These are phyloP conservation scores for Panonychus citri DNA, from an alignment of 1,140 invertebrate species.

Conservation along the genomic window DNA sequence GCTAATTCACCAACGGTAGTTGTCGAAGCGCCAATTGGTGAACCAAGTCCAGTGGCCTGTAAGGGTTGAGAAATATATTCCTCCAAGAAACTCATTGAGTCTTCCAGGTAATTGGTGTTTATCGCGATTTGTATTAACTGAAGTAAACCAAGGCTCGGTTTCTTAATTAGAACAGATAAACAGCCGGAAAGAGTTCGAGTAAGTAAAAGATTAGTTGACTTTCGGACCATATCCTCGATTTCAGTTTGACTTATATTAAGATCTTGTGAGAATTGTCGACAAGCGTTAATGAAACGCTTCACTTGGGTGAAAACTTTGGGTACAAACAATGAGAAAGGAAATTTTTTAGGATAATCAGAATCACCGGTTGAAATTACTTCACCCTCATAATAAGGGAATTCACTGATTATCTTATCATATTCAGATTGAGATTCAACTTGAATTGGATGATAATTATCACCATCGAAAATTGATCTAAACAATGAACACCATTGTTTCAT, in stretches of 20 bases:
- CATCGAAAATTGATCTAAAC: conserved; percentile 76
- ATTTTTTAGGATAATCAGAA: conserved; percentile 49
- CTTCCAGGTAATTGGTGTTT: conserved; percentile 89
- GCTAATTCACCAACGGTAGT: background rate
- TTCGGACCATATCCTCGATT: conserved; percentile 83
- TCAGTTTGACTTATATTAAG: conserved; percentile 63
- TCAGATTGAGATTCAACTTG: conserved; percentile 54
- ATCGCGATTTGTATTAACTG: conserved; percentile 82
- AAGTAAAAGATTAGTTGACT: conserved; percentile 77
- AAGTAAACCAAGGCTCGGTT: conserved; percentile 60
- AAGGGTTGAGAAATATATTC: conserved; percentile 51
- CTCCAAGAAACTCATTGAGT: conserved; percentile 79
- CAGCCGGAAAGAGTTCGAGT: conserved; percentile 80
- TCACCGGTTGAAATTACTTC: conserved; percentile 12
- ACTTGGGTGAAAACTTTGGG: conserved; percentile 89
- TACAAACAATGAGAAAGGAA: conserved; percentile 89
- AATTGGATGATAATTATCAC: conserved; percentile 80
- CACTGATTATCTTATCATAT: conserved; percentile 52
- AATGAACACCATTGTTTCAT: conserved; percentile 88
- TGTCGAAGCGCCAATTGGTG: background rate
- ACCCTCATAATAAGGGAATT: conserved; percentile 74
- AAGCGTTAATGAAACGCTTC: conserved; percentile 89
- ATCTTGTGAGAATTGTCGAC: conserved; percentile 87
- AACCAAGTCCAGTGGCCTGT: background rate
- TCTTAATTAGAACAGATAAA: conserved; percentile 64